Evolutionary conservation across 2,888 invertebrate species (phyloP).

Genomic region (Troides oblongomaculatus): DNA sequence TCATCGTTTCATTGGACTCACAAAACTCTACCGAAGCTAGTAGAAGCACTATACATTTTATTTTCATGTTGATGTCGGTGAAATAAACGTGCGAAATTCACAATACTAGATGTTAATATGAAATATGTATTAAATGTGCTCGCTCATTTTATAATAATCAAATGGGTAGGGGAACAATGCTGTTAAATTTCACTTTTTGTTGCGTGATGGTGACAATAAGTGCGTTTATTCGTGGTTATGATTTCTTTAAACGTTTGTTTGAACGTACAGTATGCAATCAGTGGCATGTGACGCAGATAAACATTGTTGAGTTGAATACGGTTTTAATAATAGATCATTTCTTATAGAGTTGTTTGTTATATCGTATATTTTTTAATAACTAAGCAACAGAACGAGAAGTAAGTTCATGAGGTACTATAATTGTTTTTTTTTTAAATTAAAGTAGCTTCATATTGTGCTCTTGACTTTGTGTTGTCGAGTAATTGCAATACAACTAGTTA

Average conservation of each 20-base stretch:
- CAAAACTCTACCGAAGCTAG: conserved; percentile 40
- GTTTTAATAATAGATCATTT: conserved; percentile 5
- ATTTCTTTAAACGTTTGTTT: conserved; percentile 46
- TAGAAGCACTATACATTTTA: conserved; percentile 31
- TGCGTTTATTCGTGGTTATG: conserved; percentile 41
- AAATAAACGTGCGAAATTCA: background rate
- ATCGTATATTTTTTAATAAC: background rate
- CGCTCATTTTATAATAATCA: conserved; percentile 50
- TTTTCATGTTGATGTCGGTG: conserved; percentile 33
- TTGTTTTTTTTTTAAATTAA: no score
- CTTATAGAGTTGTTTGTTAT: background rate
- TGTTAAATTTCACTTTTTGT: conserved; percentile 52
- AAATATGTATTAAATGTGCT: conserved; percentile 35
- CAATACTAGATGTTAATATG: conserved; percentile 33
- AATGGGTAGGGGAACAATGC: conserved; percentile 54
- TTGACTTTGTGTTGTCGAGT: no score
- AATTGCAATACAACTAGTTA: no score
- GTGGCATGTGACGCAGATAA: conserved; percentile 41
- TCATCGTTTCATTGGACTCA: conserved; percentile 38
- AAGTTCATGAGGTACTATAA: background rate
- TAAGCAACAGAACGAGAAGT: background rate
- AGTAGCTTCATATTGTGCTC: no score
- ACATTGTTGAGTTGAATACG: conserved; percentile 17
- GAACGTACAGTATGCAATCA: conserved; percentile 41
- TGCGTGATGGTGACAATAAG: conserved; percentile 47